These are phyloP conservation scores for Allacma fusca DNA, from an alignment of 2,888 invertebrate species.

Conservation along the genomic window DNA sequence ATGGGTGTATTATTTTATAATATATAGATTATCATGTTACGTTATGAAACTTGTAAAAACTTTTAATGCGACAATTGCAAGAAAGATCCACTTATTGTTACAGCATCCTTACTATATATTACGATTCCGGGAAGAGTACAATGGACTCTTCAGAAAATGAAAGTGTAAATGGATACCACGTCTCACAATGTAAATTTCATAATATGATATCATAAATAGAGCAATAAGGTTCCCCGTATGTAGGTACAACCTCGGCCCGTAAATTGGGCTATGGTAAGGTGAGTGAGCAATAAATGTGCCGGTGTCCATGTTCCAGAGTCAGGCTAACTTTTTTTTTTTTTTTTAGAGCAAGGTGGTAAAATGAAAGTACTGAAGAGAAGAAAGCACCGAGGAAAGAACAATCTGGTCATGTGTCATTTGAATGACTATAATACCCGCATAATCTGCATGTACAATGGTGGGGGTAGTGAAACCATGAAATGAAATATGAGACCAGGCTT, in stretches of 20 bases:
- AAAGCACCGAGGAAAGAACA: not conserved
- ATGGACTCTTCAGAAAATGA: not conserved
- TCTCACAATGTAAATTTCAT: constrained; percentile 39
- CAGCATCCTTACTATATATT: not conserved
- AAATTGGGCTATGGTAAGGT: not conserved
- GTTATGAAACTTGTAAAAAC: not conserved
- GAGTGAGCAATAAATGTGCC: not conserved
- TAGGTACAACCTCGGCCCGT: not conserved
- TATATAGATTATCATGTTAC: not conserved
- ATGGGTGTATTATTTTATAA: not conserved
- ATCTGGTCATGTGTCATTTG: constrained; percentile 33
- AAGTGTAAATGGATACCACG: constrained; percentile 24
- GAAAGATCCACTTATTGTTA: not conserved
- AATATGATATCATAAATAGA: constrained; percentile 28
- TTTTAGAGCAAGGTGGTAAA: not conserved
- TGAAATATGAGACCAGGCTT: constrained; percentile 25
- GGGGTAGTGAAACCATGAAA: not conserved
- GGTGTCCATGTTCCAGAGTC: too few species aligned
- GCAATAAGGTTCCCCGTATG: constrained; percentile 16
- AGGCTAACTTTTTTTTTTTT: too few species aligned
- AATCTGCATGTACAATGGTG: constrained; percentile 17
- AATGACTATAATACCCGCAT: constrained; percentile 16
- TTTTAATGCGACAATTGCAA: not conserved
- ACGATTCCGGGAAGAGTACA: too few species aligned
- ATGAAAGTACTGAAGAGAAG: not conserved